These are phyloP conservation scores for Thomomys bottae DNA, from an alignment of 2,113 vertebrate species.

Conservation along the genomic window DNA sequence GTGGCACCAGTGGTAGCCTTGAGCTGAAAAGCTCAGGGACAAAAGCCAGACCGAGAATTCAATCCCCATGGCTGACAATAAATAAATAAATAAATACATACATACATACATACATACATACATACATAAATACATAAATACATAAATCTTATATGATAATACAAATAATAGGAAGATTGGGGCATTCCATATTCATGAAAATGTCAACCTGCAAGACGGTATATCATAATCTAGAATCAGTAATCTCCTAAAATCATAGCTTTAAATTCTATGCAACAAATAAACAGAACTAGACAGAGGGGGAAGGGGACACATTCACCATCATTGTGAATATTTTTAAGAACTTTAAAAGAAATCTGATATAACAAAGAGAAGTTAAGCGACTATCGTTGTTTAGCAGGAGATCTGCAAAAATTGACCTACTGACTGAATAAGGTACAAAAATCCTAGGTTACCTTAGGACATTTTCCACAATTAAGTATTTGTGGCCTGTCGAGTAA, in stretches of 20 bases:
- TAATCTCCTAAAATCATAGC: not conserved
- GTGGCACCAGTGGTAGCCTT: too few relatives aligned
- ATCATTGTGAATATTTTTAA: not conserved
- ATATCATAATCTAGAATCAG: not conserved
- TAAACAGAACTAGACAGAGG: not conserved
- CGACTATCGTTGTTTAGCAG: not conserved
- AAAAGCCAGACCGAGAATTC: too few relatives aligned
- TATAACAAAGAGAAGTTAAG: not conserved
- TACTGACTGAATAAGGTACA: not conserved
- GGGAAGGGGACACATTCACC: not conserved
- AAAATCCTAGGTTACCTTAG: not conserved
- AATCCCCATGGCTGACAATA: too few relatives aligned
- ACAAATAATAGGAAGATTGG: too few relatives aligned
- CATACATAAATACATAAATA: too few relatives aligned
- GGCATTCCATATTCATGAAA: not conserved
- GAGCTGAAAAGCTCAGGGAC: too few relatives aligned
- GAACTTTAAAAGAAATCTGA: not conserved
- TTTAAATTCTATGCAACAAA: slow-evolving; percentile 23
- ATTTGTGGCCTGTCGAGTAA: not conserved
- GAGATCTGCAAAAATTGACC: not conserved
- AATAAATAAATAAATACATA: too few relatives aligned
- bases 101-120: too few relatives aligned
- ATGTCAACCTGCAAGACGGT: not conserved
- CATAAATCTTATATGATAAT: too few relatives aligned
- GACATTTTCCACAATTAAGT: not conserved